A percentile compares a stretch with the other conserved stretches of the same genome.
These are phyloP conservation scores for Leucophora obtusa DNA, from an alignment of 2,888 invertebrate species.

Conservation along the genomic window DNA sequence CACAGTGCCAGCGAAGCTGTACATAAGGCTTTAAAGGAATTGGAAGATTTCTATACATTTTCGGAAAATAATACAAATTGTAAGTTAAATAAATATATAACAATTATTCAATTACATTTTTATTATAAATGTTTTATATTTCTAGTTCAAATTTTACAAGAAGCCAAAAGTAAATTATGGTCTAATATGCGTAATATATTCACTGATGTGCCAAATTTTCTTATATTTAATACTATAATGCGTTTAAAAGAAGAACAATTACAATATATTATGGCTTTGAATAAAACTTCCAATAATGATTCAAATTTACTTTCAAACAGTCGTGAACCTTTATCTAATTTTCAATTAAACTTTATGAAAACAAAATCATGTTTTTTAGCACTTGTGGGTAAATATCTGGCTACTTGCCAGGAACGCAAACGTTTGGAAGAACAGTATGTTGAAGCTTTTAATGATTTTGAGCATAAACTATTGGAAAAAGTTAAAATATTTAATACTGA, in stretches of 20 bases:
- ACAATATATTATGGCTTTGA: conserved; percentile 72
- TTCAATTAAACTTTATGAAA: conserved; percentile 73
- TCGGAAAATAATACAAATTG: conserved; percentile 67
- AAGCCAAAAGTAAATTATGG: conserved; percentile 74
- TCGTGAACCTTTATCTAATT: conserved; percentile 68
- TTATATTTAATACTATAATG: conserved; percentile 73
- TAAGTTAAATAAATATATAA: conserved; percentile 21
- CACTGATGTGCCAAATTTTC: conserved; percentile 72
- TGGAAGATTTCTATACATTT: conserved; percentile 72
- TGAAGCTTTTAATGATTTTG: conserved; percentile 69
- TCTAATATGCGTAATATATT: conserved; percentile 72
- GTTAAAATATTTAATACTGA: conserved; percentile 72
- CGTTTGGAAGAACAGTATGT: conserved; percentile 71
- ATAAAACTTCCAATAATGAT: conserved; percentile 64
- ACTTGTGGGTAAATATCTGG: conserved; percentile 71
- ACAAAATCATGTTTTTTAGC: conserved; percentile 72
- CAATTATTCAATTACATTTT: neutral
- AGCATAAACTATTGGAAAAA: conserved; percentile 72
- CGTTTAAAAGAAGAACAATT: conserved; percentile 75
- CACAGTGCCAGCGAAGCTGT: conserved; percentile 69
- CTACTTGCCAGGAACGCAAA: conserved; percentile 69
- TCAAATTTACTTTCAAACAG: conserved; percentile 36
- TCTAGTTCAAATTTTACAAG: conserved; percentile 67
- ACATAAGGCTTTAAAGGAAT: conserved; percentile 70
- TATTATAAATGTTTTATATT: conserved; percentile 9